Conservation (phyloP, 2,888 invertebrate species). For the Andrena dorsata region DNA sequence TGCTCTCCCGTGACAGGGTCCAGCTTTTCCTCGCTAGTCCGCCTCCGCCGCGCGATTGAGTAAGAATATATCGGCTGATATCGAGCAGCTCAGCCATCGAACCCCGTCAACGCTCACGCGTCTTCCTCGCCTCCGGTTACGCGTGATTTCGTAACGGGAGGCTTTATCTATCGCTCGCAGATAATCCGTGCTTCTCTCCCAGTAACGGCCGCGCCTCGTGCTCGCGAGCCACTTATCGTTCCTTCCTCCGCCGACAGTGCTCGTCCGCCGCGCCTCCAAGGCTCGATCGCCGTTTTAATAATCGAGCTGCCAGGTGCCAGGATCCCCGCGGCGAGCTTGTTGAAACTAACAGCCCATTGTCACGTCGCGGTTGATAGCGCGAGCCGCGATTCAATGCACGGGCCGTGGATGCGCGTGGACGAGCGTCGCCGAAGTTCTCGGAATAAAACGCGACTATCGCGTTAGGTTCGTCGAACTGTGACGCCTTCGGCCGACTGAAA, state of each 20-base stretch:
- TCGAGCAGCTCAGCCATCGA: slow-evolving; percentile 9
- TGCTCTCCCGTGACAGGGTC: background rate
- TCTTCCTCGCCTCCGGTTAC: slow-evolving; percentile 2
- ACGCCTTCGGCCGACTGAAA: background rate
- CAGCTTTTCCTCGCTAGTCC: background rate
- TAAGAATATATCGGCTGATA: background rate
- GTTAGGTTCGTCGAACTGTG: background rate
- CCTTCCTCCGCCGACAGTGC: background rate
- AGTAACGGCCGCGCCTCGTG: slow-evolving; percentile 10
- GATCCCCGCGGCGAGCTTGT: background rate
- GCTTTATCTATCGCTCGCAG: slow-evolving; percentile 36
- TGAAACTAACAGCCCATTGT: background rate
- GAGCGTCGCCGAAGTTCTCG: background rate
- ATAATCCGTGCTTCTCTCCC: slow-evolving; percentile 24
- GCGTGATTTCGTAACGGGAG: slow-evolving; percentile 35
- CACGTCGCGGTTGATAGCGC: background rate
- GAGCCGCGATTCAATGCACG: background rate
- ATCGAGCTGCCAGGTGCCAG: background rate
- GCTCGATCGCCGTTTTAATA: background rate
- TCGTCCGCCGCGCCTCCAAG: background rate
- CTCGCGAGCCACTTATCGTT: background rate
- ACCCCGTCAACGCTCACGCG: background rate
- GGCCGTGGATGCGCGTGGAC: background rate
- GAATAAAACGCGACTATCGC: background rate
- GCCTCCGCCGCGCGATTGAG: background rate